Conservation (phyloP, 1,140 invertebrate species). For the Habropoda laboriosa region DNA sequence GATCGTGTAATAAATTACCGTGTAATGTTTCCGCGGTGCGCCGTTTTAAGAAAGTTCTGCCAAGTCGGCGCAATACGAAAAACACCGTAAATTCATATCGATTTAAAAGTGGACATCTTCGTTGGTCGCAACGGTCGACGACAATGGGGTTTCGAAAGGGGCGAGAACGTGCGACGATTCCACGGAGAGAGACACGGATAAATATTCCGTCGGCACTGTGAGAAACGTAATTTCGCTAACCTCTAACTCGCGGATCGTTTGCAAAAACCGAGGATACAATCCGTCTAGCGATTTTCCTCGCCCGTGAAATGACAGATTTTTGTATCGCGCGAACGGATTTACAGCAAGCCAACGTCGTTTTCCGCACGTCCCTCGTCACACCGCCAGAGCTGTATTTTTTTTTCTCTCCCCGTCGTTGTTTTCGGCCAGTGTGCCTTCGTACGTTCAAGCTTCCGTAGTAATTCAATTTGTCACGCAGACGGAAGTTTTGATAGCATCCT, state of each 20-base stretch:
- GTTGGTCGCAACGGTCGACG: slow-evolving; percentile 40
- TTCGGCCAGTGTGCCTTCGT: slow-evolving; percentile 46
- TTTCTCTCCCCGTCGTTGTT: slow-evolving; percentile 2
- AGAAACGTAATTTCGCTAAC: background rate
- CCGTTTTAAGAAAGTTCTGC: slow-evolving; percentile 78
- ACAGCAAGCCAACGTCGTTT: slow-evolving; percentile 32
- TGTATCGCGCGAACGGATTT: slow-evolving; percentile 51
- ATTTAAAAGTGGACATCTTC: slow-evolving; percentile 64
- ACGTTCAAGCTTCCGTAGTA: slow-evolving; percentile 58
- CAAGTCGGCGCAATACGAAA: slow-evolving; percentile 77
- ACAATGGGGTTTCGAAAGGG: slow-evolving; percentile 18
- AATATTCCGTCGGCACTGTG: slow-evolving; percentile 39
- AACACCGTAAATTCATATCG: slow-evolving; percentile 81
- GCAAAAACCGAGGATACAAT: slow-evolving; percentile 56
- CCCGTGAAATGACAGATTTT: slow-evolving; percentile 59
- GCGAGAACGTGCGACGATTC: background rate
- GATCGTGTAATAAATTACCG: slow-evolving; percentile 75
- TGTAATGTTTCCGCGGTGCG: slow-evolving; percentile 71
- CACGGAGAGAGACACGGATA: slow-evolving; percentile 51
- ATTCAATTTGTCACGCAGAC: slow-evolving; percentile 70
- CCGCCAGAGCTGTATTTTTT: background rate
- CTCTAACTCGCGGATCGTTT: slow-evolving; percentile 36
- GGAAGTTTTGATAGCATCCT: slow-evolving; percentile 71
- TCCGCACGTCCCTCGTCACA: background rate
- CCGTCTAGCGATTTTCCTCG: background rate